A percentile compares a stretch with the other conserved stretches of the same genome.
These are phyloP conservation scores for Pristionchus mayeri DNA, from an alignment of 2,888 invertebrate genomes.

Conservation along the genomic window DNA sequence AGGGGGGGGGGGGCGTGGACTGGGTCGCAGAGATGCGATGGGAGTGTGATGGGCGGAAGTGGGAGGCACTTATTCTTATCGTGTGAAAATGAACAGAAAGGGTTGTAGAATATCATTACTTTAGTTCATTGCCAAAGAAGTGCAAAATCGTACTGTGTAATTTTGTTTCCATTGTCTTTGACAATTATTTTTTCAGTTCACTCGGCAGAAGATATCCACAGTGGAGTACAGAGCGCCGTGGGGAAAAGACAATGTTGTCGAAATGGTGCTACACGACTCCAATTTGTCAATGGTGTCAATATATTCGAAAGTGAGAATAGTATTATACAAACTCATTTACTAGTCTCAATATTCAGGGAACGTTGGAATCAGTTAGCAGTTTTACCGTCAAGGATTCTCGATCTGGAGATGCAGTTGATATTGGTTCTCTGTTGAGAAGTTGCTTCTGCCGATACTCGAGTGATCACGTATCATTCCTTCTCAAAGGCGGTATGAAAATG, in stretches of 20 bases:
- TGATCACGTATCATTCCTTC: background rate
- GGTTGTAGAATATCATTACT: no score
- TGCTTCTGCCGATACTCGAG: background rate
- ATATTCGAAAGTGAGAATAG: background rate
- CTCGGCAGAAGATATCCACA: background rate
- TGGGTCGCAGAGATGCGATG: no score
- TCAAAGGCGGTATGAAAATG: background rate
- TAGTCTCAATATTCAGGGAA: background rate
- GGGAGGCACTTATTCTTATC: no score
- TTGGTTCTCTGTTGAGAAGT: background rate
- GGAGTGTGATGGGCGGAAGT: no score
- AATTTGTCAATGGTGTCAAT: background rate
- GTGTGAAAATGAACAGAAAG: no score
- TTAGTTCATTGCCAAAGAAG: no score
- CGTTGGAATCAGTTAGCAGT: background rate
- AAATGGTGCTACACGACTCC: background rate
- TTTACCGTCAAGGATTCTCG: background rate
- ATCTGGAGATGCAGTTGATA: background rate
- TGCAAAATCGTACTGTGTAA: no score
- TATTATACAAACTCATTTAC: background rate
- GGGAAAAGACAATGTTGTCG: background rate
- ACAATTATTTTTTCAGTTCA: background rate
- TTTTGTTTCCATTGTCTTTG: no score
- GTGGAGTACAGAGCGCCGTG: background rate
- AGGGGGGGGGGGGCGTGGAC: no score